phyloP scores from a whole-genome alignment of 1,140 invertebrate species.

The Rhyacophila brunnea region DNA sequence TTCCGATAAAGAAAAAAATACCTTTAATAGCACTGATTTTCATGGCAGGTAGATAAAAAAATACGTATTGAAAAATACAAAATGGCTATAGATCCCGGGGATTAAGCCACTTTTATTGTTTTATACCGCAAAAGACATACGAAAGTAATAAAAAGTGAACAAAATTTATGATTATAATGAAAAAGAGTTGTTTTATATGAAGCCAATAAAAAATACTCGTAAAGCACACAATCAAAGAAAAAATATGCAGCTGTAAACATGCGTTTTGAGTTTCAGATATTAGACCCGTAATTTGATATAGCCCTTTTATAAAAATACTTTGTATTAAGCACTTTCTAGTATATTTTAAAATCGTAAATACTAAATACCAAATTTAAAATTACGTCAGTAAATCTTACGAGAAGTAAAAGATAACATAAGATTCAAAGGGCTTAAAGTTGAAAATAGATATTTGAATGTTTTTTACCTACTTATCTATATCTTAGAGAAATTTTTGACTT shows the following conservation, averaged over 20 bases:
- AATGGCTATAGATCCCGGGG: not conserved
- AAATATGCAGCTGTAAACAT: conserved; percentile 19
- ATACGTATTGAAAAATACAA: not conserved
- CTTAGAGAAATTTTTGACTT: too few relatives aligned
- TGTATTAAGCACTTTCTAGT: too few relatives aligned
- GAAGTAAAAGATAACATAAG: too few relatives aligned
- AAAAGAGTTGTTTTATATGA: conserved; percentile 27
- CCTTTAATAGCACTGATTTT: too few relatives aligned
- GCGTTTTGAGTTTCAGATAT: not conserved
- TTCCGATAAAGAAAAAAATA: too few relatives aligned
- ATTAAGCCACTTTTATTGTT: not conserved
- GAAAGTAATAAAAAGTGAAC: conserved; percentile 7
- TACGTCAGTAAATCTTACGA: too few relatives aligned
- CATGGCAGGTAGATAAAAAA: not conserved
- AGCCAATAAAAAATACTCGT: conserved; percentile 23
- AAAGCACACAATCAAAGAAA: conserved; percentile 22
- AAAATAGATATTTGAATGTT: too few relatives aligned
- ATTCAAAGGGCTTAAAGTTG: too few relatives aligned
- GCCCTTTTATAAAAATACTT: too few relatives aligned
- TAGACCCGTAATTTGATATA: not conserved
- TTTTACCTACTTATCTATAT: too few relatives aligned
- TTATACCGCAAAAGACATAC: not conserved
- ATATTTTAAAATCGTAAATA: too few relatives aligned
- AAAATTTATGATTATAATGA: conserved; percentile 25
- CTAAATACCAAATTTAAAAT: too few relatives aligned